Conservation (phyloP, 2,113 vertebrate species). For the Bufo bufo region DNA sequence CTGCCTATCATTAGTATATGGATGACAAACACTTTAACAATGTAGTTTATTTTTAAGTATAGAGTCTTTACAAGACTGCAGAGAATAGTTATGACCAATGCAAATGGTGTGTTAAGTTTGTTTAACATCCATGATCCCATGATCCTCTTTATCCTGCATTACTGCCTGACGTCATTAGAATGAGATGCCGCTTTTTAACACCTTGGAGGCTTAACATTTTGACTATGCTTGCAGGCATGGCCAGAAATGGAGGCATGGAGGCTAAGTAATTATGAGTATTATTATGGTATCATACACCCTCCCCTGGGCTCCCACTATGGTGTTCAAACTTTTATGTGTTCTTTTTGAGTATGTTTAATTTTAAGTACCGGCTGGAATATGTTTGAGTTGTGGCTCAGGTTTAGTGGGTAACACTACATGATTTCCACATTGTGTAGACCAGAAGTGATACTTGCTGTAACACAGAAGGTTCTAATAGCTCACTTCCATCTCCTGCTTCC, state of each 20-base stretch:
- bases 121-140: neutral
- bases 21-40: neutral
- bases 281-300: too few relatives aligned
- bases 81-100: conserved; percentile 10
- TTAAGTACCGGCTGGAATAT: too few relatives aligned
- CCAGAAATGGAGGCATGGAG: too few relatives aligned
- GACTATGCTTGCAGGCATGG: neutral
- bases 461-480: neutral
- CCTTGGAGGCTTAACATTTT: neutral
- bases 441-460: too few relatives aligned
- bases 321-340: too few relatives aligned
- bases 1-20: neutral
- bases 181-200: neutral
- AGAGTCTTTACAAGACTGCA: neutral
- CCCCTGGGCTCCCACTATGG: too few relatives aligned
- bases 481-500: neutral
- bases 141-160: conserved; percentile 10
- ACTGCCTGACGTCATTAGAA: neutral
- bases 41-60: conserved; percentile 11
- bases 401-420: too few relatives aligned
- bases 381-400: too few relatives aligned
- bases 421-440: too few relatives aligned
- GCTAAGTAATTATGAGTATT: too few relatives aligned
- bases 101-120: conserved; percentile 12
- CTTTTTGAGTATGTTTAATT: too few relatives aligned